Percentiles rank a stretch among this genome's conserved stretches.
Evolutionary conservation across 1,140 invertebrate species (phyloP).

Genomic region (Dreissena rostriformis): DNA sequence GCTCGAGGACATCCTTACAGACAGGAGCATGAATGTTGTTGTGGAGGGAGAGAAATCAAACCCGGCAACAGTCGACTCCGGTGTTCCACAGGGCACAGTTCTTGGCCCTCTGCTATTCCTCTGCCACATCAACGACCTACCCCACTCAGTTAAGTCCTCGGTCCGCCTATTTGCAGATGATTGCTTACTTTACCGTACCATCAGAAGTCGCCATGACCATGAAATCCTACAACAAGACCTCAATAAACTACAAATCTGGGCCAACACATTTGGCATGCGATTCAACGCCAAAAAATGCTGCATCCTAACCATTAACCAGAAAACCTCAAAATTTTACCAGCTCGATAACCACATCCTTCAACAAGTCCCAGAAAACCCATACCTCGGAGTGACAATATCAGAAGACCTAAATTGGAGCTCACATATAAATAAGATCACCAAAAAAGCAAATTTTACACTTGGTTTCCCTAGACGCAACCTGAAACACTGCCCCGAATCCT

Average conservation of each 20-base stretch:
- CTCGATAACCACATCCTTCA: conserved; percentile 53
- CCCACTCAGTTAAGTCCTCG: conserved; percentile 42
- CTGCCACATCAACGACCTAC: conserved; percentile 58
- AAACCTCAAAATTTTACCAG: conserved; percentile 27
- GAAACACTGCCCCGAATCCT: conserved; percentile 25
- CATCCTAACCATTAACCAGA: conserved; percentile 42
- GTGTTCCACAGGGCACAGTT: conserved; percentile 17
- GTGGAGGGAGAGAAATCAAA: conserved; percentile 10
- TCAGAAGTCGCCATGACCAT: conserved; percentile 1
- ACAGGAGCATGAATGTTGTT: conserved; percentile 18
- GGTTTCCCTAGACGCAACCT: conserved; percentile 8
- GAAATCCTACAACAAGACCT: conserved; percentile 14
- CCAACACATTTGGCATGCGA: conserved; percentile 15
- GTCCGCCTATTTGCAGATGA: conserved; percentile 56
- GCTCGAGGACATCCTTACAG: conserved; percentile 21
- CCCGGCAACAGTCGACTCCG: neutral
- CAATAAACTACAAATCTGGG: conserved; percentile 2
- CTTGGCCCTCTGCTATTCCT: conserved; percentile 30
- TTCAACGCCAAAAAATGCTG: conserved; percentile 59
- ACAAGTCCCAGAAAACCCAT: conserved; percentile 46
- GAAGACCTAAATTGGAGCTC: conserved; percentile 20
- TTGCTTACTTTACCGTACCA: conserved; percentile 20
- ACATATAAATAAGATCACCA: conserved; percentile 25
- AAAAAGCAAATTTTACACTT: conserved; percentile 22
- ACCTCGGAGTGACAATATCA: conserved; percentile 19